Evolutionary conservation across 2,797 vertebrate species (phyloP), one percentile per base, ranked within the genome.

Genomic region (Clangula hyemalis): DNA sequence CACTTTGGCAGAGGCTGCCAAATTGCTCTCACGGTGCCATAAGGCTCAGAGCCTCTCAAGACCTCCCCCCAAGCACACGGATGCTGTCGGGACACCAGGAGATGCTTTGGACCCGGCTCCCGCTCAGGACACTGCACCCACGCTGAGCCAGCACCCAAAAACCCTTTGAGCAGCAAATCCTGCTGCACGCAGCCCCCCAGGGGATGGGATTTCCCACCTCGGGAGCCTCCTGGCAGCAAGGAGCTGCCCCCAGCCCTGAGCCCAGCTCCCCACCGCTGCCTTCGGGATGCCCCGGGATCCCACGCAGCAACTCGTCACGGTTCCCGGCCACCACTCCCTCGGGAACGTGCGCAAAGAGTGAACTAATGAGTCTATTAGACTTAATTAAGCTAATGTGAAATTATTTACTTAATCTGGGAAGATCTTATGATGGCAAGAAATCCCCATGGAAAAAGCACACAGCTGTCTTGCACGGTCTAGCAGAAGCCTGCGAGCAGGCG

Each of bases 341-440:
- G 97, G 94, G 97, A 95, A 53, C 12, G 0, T 14, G 34, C 4
- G 18, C 85, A 54, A 94, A 93, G 94, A 97, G 85, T 76, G 80
- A 96, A 95, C 96, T 97, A 98, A 98, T 97, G 97, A 98, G 96
- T 95, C 96, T 96, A 97, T 97, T 98, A 97, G 96, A 96, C 96
- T 96, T 97, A 98, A 98, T 97, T 98, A 97, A 96, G 95, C 92
- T 91, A 89, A 97, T 91, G 90, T 75, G 91, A 97, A 97, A 97
- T 97, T 96, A 98, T 96, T 96, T 97, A 95, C 96, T 97, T 97
- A 94, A 98, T 97, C 95, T 95, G 89, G 72, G 92, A 97, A 94
- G 94, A 96, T 96, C 91, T 97, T 88, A 79, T 3, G 49, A 94
- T 94, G 86, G 89, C 22, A 6, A 95, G 94, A 96, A 97, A 83